Conservation (phyloP, 2,797 vertebrate genomes). For the Halcyon smyrnensis region DNA sequence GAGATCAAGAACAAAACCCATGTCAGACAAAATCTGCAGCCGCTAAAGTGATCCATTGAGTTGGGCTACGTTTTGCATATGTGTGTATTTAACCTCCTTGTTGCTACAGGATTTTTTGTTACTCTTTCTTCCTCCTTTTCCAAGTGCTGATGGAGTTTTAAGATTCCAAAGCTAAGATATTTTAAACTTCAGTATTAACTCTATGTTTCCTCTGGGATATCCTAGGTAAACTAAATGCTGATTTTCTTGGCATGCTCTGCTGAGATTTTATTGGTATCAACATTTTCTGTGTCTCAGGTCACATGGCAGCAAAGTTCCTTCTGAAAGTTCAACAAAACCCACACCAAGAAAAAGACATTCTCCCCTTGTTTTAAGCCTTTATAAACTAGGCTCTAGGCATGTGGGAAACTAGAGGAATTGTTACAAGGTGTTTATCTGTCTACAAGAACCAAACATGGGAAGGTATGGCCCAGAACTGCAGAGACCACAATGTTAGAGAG, state of each 20-base stretch:
- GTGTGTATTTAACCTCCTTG: slow-evolving; percentile 62
- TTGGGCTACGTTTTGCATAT: not conserved
- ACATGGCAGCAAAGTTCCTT: not conserved
- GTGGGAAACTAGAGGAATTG: not conserved
- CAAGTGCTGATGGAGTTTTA: slow-evolving; percentile 51
- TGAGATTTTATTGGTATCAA: slow-evolving; percentile 58
- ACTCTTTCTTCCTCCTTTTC: slow-evolving; percentile 23
- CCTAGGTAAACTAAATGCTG: slow-evolving; percentile 59
- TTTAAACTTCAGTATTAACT: slow-evolving; percentile 63
- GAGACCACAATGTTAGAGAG: not conserved
- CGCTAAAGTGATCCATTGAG: slow-evolving; percentile 11
- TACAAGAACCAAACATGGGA: not conserved
- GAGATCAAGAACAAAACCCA: slow-evolving; percentile 17
- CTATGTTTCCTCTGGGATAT: slow-evolving; percentile 58
- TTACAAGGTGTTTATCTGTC: not conserved
- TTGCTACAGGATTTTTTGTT: slow-evolving; percentile 41
- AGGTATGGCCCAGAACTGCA: not conserved
- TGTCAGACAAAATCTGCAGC: not conserved
- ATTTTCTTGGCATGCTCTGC: slow-evolving; percentile 53
- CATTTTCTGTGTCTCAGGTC: slow-evolving; percentile 46
- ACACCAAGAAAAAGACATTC: not conserved
- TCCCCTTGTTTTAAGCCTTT: not conserved
- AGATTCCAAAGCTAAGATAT: slow-evolving; percentile 61
- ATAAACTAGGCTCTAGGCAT: not conserved
- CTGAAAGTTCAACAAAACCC: slow-evolving; percentile 42